A percentile compares a stretch with the other conserved stretches of the same genome.
phyloP scores from a whole-genome alignment of 2,113 vertebrate species.

The Haemorhous mexicanus region DNA sequence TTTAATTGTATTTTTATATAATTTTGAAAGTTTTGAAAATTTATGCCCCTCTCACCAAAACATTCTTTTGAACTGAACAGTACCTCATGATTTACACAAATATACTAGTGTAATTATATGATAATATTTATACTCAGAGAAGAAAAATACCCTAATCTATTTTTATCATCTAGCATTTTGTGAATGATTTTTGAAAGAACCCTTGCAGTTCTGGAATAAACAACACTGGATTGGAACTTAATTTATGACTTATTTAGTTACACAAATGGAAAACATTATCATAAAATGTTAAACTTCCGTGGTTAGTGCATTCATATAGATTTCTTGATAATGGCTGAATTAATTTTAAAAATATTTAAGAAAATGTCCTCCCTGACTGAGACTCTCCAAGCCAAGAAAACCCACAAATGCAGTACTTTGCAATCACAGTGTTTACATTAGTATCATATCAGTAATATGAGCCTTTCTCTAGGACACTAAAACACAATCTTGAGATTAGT shows the following conservation, averaged over 20 bases:
- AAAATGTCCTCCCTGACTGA: background rate
- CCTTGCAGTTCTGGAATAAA: background rate
- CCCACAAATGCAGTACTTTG: constrained; percentile 32
- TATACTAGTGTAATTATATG: background rate
- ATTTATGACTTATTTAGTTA: constrained; percentile 38
- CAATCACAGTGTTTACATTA: constrained; percentile 16
- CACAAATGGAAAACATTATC: constrained; percentile 48
- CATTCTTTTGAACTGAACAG: background rate
- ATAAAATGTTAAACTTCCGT: constrained; percentile 46
- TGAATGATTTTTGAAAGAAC: constrained; percentile 44
- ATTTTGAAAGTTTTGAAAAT: background rate
- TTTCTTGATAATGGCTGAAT: constrained; percentile 47
- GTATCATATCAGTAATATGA: constrained; percentile 8
- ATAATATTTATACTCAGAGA: background rate
- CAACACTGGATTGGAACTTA: background rate
- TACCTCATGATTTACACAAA: background rate
- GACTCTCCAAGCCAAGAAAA: constrained; percentile 39
- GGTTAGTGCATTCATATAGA: constrained; percentile 43
- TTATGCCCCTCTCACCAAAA: background rate
- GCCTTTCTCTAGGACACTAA: background rate
- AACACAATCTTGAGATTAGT: background rate
- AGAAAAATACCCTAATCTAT: background rate
- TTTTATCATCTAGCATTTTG: constrained; percentile 4
- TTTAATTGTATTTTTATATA: background rate
- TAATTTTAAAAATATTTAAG: constrained; percentile 52